phyloP scores from a whole-genome alignment of 2,797 vertebrate species.

The Chiloscyllium punctatum region DNA sequence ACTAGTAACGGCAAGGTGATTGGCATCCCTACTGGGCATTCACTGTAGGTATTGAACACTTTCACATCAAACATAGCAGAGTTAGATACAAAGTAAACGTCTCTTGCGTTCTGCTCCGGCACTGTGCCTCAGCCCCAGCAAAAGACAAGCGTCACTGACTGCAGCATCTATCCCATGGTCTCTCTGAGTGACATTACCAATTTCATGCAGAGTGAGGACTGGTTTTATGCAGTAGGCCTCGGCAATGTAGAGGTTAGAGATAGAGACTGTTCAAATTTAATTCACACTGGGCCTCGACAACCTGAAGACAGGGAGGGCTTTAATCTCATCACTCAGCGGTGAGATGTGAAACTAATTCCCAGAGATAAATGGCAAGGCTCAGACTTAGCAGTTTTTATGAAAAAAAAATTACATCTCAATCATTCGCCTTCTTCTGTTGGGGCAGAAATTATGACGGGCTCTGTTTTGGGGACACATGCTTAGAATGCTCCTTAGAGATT shows the following conservation, averaged over 20 bases:
- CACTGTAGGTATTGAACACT: neutral
- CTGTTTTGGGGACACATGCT: neutral
- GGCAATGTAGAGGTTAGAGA: neutral
- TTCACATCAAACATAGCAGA: neutral
- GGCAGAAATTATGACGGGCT: neutral
- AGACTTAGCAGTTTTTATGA: neutral
- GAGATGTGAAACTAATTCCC: neutral
- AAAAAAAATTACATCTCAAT: neutral
- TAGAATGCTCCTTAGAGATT: neutral
- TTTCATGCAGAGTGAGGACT: neutral
- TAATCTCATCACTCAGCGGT: neutral
- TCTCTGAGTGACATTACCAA: neutral
- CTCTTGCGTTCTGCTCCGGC: neutral
- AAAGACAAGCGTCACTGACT: neutral
- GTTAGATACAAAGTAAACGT: neutral
- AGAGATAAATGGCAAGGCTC: neutral
- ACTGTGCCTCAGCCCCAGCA: neutral
- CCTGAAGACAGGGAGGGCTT: neutral
- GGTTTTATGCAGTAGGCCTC: neutral
- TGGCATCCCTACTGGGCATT: neutral
- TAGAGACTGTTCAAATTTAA: neutral
- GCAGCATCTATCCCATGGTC: too few species aligned
- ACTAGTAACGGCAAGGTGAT: neutral
- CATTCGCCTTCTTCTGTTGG: neutral
- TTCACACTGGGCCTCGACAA: neutral